Percentiles rank a stretch among this genome's conserved stretches.
phyloP scores from a whole-genome alignment of 2,113 vertebrate species.

The Polypterus senegalus region DNA sequence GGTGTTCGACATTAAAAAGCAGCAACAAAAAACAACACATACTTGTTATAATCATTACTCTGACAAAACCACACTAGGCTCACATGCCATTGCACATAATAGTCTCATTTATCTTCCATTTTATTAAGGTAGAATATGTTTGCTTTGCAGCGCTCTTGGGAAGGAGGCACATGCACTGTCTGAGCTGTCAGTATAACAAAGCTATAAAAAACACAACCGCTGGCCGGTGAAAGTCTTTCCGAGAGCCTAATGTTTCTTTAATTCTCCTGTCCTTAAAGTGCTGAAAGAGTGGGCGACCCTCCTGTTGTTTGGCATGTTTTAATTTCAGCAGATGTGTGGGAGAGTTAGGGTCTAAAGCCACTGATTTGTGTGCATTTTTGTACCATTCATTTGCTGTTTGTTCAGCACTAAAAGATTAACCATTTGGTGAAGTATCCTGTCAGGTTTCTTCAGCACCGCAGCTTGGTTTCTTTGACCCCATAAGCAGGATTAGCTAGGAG shows the following conservation, averaged over 20 bases:
- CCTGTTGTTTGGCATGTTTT: background rate
- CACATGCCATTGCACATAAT: too few species aligned
- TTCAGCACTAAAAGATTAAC: slow-evolving; percentile 47
- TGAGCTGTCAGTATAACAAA: too few species aligned
- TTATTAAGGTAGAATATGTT: too few species aligned
- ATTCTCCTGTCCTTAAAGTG: slow-evolving; percentile 13
- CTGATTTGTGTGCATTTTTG: background rate
- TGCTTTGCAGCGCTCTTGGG: too few species aligned
- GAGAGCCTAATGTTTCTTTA: background rate
- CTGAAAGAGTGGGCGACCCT: slow-evolving; percentile 29
- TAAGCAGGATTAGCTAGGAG: slow-evolving; percentile 20
- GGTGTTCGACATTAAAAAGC: too few species aligned
- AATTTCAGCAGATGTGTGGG: slow-evolving; percentile 1
- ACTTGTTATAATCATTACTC: too few species aligned
- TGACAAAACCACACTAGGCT: too few species aligned
- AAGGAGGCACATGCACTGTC: too few species aligned
- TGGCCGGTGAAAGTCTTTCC: too few species aligned
- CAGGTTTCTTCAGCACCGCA: slow-evolving; percentile 22
- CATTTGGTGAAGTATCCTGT: slow-evolving; percentile 43
- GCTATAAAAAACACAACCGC: too few species aligned
- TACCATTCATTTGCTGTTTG: slow-evolving; percentile 38
- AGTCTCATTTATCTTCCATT: too few species aligned
- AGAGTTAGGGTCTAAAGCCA: background rate
- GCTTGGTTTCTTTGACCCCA: slow-evolving; percentile 16
- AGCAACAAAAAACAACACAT: too few species aligned